Conservation (phyloP, 2,888 invertebrate genomes). For the Pachycephus smyrnensis region DNA sequence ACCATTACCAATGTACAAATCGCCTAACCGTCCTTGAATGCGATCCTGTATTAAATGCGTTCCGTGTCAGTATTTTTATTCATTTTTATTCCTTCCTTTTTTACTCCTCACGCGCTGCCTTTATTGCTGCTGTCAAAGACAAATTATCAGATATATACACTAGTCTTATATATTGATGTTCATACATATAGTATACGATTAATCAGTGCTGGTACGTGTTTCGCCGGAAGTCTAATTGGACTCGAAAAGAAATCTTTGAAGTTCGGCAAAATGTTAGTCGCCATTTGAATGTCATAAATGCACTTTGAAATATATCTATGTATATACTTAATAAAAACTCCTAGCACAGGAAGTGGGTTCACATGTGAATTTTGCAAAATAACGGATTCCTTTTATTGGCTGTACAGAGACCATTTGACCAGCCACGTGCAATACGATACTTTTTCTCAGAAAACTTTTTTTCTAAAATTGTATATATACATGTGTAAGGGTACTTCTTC, state of each 20-base stretch:
- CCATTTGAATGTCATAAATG: not conserved
- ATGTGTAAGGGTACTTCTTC: not conserved
- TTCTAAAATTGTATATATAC: not conserved
- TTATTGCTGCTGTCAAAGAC: not conserved
- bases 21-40: constrained; percentile 27
- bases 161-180: not conserved
- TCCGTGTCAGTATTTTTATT: not conserved
- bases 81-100: not conserved
- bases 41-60: not conserved
- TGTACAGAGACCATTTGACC: not conserved
- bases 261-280: too few species aligned
- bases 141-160: not conserved
- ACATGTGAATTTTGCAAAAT: not conserved
- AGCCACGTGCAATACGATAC: not conserved
- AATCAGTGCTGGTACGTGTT: not conserved
- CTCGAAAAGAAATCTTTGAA: too few species aligned
- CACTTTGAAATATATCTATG: not conserved
- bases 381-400: not conserved
- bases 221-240: not conserved
- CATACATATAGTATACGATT: too few species aligned
- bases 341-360: not conserved
- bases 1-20: constrained; percentile 37
- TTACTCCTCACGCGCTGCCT: not conserved
- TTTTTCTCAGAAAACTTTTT: not conserved
- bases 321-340: not conserved